Conservation (phyloP, 2,113 vertebrate genomes). For the Pitta sordida region DNA sequence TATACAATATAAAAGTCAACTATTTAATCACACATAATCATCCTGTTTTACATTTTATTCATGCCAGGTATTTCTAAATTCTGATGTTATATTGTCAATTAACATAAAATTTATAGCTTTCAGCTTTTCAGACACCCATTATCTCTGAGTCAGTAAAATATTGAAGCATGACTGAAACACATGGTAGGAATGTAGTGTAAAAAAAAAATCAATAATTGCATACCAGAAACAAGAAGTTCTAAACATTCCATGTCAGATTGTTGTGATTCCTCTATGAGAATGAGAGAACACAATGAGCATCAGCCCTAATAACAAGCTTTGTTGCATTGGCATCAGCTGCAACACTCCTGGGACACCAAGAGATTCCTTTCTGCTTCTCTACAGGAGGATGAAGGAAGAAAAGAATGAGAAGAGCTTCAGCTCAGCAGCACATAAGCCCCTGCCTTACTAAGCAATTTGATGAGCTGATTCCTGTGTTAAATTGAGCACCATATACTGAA, state of each 20-base stretch:
- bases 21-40: conserved; percentile 34
- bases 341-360: neutral
- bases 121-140: neutral
- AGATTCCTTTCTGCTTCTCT: neutral
- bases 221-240: neutral
- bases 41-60: conserved; percentile 33
- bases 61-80: conserved; percentile 29
- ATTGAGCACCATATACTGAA: neutral
- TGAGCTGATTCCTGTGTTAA: neutral
- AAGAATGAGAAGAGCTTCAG: neutral
- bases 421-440: neutral
- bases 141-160: neutral
- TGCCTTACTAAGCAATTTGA: neutral
- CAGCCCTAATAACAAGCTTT: neutral
- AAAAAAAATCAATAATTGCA: neutral
- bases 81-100: conserved; percentile 10
- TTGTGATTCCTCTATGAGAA: neutral
- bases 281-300: neutral
- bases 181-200: neutral
- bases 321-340: neutral
- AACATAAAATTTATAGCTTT: neutral
- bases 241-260: neutral
- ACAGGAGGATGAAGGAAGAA: neutral
- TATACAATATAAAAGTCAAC: conserved; percentile 12
- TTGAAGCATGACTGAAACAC: neutral